Percentiles rank a stretch among this genome's conserved stretches.
These are phyloP conservation scores for Perca flavescens DNA, from an alignment of 2,113 vertebrate genomes.

Conservation along the genomic window DNA sequence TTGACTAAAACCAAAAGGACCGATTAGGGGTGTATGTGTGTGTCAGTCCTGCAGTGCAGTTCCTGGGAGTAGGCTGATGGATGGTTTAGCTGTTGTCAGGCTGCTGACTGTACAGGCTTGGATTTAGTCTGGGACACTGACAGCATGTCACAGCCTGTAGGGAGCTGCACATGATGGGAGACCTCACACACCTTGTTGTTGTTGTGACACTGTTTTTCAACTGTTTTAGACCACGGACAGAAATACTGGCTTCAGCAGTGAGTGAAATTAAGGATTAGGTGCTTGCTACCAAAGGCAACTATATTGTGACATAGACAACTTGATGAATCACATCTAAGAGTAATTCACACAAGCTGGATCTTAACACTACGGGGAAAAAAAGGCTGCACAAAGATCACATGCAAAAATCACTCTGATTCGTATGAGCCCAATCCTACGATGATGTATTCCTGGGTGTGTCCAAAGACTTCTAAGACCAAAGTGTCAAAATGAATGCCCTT, in stretches of 20 bases:
- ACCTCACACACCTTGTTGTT: conserved; percentile 18
- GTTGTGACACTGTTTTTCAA: conserved; percentile 3
- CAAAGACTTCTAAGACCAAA: background rate
- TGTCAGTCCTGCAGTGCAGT: too few species aligned
- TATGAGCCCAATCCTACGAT: background rate
- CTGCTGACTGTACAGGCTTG: conserved; percentile 28
- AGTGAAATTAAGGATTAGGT: background rate
- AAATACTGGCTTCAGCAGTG: background rate
- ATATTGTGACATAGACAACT: background rate
- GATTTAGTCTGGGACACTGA: conserved; percentile 21
- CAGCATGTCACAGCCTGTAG: conserved; percentile 64
- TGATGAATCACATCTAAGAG: background rate
- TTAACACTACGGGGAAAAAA: background rate
- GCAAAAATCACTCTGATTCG: background rate
- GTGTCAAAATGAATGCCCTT: background rate
- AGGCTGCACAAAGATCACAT: background rate
- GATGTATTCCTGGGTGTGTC: background rate
- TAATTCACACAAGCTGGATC: conserved; percentile 4
- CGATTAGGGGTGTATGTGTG: too few species aligned
- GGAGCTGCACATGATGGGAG: conserved; percentile 24
- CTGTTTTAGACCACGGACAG: background rate
- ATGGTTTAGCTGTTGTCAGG: conserved; percentile 17
- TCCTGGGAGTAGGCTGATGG: background rate
- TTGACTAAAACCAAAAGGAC: too few species aligned
- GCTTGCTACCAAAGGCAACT: background rate